Evolutionary conservation across 2,888 invertebrate species (phyloP), one percentile per base, ranked within the genome.

Genomic region (Helicoverpa assulta): DNA sequence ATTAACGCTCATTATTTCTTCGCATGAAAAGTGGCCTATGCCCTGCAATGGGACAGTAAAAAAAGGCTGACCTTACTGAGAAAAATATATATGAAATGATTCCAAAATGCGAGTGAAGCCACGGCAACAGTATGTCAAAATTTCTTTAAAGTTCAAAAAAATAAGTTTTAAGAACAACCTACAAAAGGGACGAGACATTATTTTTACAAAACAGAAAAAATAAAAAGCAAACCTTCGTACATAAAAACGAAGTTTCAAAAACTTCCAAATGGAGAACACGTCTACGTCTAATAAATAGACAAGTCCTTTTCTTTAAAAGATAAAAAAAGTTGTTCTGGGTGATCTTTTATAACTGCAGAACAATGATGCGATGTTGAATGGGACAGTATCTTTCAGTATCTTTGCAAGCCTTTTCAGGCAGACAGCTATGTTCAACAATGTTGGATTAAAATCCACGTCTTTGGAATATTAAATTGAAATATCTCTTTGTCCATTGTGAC

Each of bases 371-470:
- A 16, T 52, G 33, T 51, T 70, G 80, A 80, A 77, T 63, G 65
- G 56, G 80, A 80, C 65, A 75, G 59, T 21, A 4, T 26, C 26
- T 21, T 26, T 26, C 26, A 26, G 26, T 75, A 58, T 80, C 70
- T 77, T 62, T 60, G 65, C 59, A 65, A 80, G 76, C 70, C 76
- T 69, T 73, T 80, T 75, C 80, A 80, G 43, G 10, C 8, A 56
- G 53, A 51, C 80, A 70, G 61, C 59, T 70, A 21, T 63, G 37
- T 53, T 75, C 55, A 70, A 70, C 59, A 70, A 57, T 60, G 70
- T 51, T 18, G 70, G 62, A 80, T 77, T 75, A 66, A 59, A 80
- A 58, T 70, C 63, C 21, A 50, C 55, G 40, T 73, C 76, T 77
- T 66, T 56, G 53, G 50, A 78, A 63, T 64, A 59, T 66, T 59